These are phyloP conservation scores for Erithacus rubecula DNA, from an alignment of 2,797 vertebrate species.

Conservation along the genomic window DNA sequence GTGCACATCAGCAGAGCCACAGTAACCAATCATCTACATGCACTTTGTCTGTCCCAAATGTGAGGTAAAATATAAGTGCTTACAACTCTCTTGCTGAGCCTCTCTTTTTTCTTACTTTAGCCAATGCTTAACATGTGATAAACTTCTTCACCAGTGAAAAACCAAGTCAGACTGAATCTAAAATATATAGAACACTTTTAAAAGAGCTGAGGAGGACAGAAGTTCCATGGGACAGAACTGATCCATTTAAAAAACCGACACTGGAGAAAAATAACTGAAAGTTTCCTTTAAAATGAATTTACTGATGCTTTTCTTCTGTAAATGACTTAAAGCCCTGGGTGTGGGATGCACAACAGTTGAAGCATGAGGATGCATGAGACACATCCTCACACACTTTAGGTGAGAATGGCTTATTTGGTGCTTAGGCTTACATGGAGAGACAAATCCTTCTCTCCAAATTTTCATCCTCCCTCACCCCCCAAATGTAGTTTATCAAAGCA, in stretches of 20 bases:
- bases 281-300: conserved; percentile 50
- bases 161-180: not conserved
- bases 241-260: not conserved
- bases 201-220: not conserved
- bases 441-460: conserved; percentile 15
- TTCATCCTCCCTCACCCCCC: not conserved
- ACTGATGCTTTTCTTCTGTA: conserved; percentile 9
- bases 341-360: not conserved
- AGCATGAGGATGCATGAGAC: not conserved
- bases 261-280: not conserved
- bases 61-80: not conserved
- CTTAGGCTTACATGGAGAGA: not conserved
- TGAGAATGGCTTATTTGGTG: not conserved
- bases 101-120: not conserved
- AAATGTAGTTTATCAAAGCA: conserved; percentile 39
- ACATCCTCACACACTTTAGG: not conserved
- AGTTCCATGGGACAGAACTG: not conserved
- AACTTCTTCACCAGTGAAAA: not conserved
- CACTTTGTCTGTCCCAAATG: not conserved
- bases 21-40: not conserved
- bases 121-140: not conserved
- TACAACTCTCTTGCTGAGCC: not conserved
- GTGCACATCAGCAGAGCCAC: not conserved
- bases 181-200: not conserved
- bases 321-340: not conserved